Percentiles rank a stretch among this genome's conserved stretches.
These are phyloP conservation scores for Stichopus chloronotus DNA, from an alignment of 35 echinoderm and acorn worm genomes.

Conservation along the genomic window DNA sequence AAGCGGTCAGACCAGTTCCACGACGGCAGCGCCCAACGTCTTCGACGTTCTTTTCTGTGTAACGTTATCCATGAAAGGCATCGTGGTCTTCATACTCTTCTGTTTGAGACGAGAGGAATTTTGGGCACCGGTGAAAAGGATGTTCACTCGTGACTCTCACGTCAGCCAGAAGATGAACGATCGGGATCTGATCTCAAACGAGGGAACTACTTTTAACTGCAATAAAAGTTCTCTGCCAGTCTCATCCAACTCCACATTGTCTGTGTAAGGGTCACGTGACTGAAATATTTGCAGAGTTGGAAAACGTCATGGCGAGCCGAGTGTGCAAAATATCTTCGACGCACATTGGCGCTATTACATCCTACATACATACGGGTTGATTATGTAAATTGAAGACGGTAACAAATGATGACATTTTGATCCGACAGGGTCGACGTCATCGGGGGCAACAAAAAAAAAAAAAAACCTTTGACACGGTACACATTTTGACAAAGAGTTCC, in stretches of 20 bases:
- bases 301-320: no score
- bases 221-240: slow-evolving; percentile 11
- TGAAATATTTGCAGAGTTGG: no score
- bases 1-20: background rate
- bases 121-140: background rate
- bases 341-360: no score
- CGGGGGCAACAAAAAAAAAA: no score
- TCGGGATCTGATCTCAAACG: background rate
- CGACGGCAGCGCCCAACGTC: slow-evolving; percentile 4
- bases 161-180: background rate
- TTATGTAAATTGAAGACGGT: no score
- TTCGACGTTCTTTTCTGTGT: slow-evolving; percentile 50
- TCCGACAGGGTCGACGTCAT: no score
- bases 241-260: background rate
- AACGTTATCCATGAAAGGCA: slow-evolving; percentile 47
- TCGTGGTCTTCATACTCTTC: slow-evolving; percentile 41
- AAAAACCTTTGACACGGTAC: no score
- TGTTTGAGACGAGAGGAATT: slow-evolving; percentile 43
- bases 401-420: no score
- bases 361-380: no score
- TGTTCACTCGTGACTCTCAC: background rate
- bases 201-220: background rate
- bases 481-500: no score
- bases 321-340: no score
- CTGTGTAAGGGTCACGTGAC: background rate